Percentiles rank a stretch among this genome's conserved stretches.
Conservation (phyloP, 2,113 vertebrate species). For the Piaya cayana region DNA sequence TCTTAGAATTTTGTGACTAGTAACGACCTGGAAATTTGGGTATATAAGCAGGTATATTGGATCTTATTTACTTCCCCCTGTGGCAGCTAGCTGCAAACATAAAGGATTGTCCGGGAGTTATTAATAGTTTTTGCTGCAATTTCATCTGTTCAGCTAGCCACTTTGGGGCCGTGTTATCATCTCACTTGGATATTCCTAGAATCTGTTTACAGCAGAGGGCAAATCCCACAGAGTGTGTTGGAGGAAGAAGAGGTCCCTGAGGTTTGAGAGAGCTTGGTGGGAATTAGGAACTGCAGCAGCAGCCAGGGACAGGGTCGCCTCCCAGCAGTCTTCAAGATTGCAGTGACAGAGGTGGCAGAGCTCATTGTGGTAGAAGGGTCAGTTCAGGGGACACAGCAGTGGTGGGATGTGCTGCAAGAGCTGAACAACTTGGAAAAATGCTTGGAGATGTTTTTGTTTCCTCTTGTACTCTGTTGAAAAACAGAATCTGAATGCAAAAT, state of each 20-base stretch:
- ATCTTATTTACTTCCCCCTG: background rate
- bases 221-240: background rate
- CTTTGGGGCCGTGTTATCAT: background rate
- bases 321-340: background rate
- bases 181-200: too few relatives aligned
- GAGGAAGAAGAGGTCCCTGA: background rate
- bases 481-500: background rate
- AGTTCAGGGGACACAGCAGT: fast-evolving
- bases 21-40: background rate
- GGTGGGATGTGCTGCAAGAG: background rate
- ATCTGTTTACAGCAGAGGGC: background rate
- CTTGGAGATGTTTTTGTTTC: background rate
- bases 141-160: background rate
- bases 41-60: background rate
- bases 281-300: background rate
- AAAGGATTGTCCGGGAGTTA: background rate
- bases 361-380: fast-evolving
- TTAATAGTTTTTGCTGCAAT: background rate
- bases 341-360: fast-evolving
- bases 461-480: background rate
- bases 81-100: background rate
- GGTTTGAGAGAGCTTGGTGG: background rate
- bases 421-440: background rate
- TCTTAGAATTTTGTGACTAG: background rate
- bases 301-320: background rate